These are phyloP conservation scores for Notarius lentiginosus DNA, from an alignment of 2,113 vertebrate species.

Conservation along the genomic window DNA sequence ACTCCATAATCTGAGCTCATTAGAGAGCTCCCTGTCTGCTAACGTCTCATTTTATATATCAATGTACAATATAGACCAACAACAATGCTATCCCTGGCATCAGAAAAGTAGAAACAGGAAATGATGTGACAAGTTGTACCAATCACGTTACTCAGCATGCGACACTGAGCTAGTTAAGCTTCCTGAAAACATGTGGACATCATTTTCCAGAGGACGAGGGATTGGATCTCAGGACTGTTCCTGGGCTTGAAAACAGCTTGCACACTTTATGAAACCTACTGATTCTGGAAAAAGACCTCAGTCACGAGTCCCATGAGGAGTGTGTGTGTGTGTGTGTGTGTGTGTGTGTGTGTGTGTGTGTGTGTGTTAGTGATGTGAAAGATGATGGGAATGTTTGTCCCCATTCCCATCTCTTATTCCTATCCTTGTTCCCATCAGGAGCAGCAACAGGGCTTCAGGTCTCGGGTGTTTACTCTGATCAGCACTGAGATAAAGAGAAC, in stretches of 20 bases:
- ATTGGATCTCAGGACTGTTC: not conserved
- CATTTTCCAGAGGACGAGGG: not conserved
- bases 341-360: too few species aligned
- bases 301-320: not conserved
- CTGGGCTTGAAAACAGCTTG: not conserved
- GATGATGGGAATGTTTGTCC: not conserved
- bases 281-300: not conserved
- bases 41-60: not conserved
- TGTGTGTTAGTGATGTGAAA: not conserved
- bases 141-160: not conserved
- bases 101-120: not conserved
- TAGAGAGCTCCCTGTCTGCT: not conserved
- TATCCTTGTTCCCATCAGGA: not conserved
- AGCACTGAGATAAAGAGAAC: slow-evolving; percentile 13
- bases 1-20: not conserved
- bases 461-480: not conserved
- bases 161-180: not conserved
- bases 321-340: too few species aligned
- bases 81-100: not conserved
- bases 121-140: too few species aligned
- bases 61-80: not conserved
- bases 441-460: not conserved
- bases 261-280: not conserved
- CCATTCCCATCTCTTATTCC: not conserved
- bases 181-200: not conserved